Evolutionary conservation across 2,888 invertebrate species (phyloP).

Genomic region (Geophilus truncorum): DNA sequence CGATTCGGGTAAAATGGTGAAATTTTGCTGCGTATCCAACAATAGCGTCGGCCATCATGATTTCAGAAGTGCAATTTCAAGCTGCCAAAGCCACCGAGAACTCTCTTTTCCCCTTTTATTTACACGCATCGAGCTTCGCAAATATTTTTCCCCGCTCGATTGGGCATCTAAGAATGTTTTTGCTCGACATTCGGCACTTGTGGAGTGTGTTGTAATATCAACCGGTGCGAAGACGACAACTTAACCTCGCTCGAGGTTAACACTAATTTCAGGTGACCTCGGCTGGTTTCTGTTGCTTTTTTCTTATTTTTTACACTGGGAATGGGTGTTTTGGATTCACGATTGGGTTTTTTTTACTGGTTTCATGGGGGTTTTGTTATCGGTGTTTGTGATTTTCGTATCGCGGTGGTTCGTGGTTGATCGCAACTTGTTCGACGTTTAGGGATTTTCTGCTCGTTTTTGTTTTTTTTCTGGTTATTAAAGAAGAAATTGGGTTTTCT

Average conservation of each 20-base stretch:
- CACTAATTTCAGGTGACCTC: constrained; percentile 20
- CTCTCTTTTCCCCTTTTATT: background rate
- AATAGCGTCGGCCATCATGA: constrained; percentile 33
- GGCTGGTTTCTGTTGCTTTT: background rate
- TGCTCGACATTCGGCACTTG: background rate
- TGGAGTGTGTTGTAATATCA: constrained; percentile 19
- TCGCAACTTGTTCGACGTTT: too few species aligned
- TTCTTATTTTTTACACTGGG: background rate
- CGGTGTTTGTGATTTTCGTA: background rate
- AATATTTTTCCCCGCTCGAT: background rate
- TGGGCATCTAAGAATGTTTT: background rate
- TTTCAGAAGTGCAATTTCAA: background rate
- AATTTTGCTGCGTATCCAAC: constrained; percentile 32
- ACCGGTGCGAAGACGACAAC: constrained; percentile 12
- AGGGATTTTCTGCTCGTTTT: too few species aligned
- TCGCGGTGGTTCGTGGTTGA: background rate
- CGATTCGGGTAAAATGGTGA: background rate
- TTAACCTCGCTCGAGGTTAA: constrained; percentile 20
- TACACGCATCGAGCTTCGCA: background rate
- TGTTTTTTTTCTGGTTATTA: background rate
- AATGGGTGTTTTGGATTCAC: background rate
- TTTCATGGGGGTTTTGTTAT: background rate
- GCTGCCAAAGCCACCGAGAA: background rate
- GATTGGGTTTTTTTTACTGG: background rate
- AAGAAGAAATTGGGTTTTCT: background rate